These are phyloP conservation scores for Smutsia gigantea DNA, from an alignment of 2,797 vertebrate species.

Conservation along the genomic window DNA sequence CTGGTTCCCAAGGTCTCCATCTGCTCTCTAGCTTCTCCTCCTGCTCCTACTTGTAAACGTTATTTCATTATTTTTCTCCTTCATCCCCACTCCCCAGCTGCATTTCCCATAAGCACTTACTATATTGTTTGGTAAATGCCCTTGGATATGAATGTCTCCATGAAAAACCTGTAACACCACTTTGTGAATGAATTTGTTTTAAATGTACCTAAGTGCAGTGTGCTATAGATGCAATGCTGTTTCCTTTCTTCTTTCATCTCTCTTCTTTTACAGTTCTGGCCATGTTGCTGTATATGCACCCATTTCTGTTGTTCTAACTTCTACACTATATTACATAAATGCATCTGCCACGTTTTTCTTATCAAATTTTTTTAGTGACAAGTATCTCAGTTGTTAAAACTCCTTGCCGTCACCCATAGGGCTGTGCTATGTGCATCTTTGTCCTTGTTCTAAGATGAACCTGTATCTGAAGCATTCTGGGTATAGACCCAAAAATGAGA, in stretches of 20 bases:
- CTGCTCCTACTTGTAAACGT: constrained; percentile 1
- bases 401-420: neutral
- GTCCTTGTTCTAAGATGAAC: neutral
- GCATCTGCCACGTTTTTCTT: neutral
- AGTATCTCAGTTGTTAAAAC: neutral
- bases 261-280: neutral
- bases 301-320: constrained; percentile 10
- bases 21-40: constrained; percentile 27
- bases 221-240: neutral
- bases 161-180: constrained; percentile 24
- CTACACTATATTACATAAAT: neutral
- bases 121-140: constrained; percentile 15
- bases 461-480: neutral
- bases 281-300: neutral
- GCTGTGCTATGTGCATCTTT: neutral
- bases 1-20: neutral
- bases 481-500: neutral
- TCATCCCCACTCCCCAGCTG: neutral
- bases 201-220: constrained; percentile 21
- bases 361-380: neutral
- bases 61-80: constrained; percentile 37
- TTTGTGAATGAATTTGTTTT: constrained; percentile 58
- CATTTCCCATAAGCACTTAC: constrained; percentile 46
- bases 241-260: neutral
- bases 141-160: neutral